These are phyloP conservation scores for Rhinoraja longicauda DNA, from an alignment of 2,797 vertebrate species.

Conservation along the genomic window DNA sequence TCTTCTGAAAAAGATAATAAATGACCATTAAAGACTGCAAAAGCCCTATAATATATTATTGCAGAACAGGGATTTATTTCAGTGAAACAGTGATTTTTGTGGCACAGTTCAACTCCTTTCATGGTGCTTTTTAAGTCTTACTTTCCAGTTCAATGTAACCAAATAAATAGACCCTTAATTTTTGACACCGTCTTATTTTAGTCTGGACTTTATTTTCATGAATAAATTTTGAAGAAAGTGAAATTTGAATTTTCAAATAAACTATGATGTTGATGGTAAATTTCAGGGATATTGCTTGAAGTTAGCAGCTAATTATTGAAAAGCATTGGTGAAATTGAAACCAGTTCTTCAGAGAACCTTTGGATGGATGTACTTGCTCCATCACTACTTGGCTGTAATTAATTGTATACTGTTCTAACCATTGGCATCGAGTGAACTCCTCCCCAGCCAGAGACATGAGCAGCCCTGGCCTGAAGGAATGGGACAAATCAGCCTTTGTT, in stretches of 20 bases:
- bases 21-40: not conserved
- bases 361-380: not conserved
- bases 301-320: not conserved
- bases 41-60: slow-evolving; percentile 8
- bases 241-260: not conserved
- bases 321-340: not conserved
- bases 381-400: not conserved
- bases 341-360: not conserved
- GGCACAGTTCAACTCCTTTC: not conserved
- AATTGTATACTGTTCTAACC: not conserved
- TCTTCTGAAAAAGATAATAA: not conserved
- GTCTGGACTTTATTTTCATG: not conserved
- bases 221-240: not conserved
- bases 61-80: not conserved
- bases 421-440: not conserved
- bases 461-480: not conserved
- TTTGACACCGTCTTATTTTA: not conserved
- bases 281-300: not conserved
- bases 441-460: not conserved
- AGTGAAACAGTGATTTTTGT: not conserved
- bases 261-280: not conserved
- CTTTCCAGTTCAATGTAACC: not conserved
- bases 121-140: not conserved
- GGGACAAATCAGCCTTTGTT: not conserved
- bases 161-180: not conserved